Evolutionary conservation across 1,140 invertebrate genomes (phyloP).

Genomic region (Leptinotarsa undecemlineata): DNA sequence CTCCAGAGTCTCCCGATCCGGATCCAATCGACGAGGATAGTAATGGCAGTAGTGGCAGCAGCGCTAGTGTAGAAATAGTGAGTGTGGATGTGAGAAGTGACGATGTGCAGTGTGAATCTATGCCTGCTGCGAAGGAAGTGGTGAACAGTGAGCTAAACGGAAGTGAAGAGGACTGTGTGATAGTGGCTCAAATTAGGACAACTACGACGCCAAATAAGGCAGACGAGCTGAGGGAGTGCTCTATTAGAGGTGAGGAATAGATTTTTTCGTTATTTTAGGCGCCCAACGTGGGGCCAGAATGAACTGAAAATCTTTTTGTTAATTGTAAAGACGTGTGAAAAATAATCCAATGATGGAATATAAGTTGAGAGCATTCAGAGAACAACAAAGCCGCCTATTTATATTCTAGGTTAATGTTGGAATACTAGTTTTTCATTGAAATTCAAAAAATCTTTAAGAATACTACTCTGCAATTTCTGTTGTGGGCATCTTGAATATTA

Average conservation of each 20-base stretch:
- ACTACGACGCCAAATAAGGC: slow-evolving; percentile 25
- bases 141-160: slow-evolving; percentile 60
- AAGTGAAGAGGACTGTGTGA: slow-evolving; percentile 60
- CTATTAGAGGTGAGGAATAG: slow-evolving; percentile 35
- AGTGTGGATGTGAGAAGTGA: slow-evolving; percentile 26
- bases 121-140: slow-evolving; percentile 43
- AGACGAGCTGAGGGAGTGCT: slow-evolving; percentile 41
- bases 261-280: background rate
- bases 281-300: too few relatives aligned
- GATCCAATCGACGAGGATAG: slow-evolving; percentile 28
- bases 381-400: too few relatives aligned
- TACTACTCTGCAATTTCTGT: too few relatives aligned
- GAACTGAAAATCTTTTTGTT: too few relatives aligned
- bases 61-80: slow-evolving; percentile 29
- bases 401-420: too few relatives aligned
- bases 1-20: slow-evolving; percentile 4
- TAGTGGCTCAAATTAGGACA: slow-evolving; percentile 51
- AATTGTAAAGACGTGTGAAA: too few relatives aligned
- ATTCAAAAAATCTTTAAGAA: too few relatives aligned
- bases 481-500: too few relatives aligned
- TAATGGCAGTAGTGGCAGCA: slow-evolving; percentile 25
- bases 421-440: too few relatives aligned
- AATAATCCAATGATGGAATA: too few relatives aligned
- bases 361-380: too few relatives aligned
- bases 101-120: slow-evolving; percentile 31